Evolutionary conservation across 2,888 invertebrate genomes (phyloP).

Genomic region (Drepana falcataria): DNA sequence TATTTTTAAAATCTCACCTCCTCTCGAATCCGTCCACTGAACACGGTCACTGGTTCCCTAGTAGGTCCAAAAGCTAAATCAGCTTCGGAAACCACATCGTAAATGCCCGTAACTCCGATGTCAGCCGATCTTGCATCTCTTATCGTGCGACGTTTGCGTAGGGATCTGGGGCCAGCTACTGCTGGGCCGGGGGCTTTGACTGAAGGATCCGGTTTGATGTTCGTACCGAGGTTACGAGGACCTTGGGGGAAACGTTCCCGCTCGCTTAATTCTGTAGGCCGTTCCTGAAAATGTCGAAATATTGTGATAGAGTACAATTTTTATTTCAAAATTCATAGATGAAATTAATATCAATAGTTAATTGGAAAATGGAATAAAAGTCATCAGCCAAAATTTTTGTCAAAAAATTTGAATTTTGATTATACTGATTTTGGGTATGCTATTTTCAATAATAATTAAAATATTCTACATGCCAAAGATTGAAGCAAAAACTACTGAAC

Average conservation of each 20-base stretch:
- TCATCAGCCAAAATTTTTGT: too few species aligned
- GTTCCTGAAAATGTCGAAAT: constrained; percentile 51
- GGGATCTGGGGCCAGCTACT: constrained; percentile 72
- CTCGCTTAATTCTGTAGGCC: constrained; percentile 74
- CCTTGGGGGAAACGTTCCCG: constrained; percentile 89
- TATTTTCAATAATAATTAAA: too few species aligned
- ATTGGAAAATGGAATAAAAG: too few species aligned
- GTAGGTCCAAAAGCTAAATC: constrained; percentile 94
- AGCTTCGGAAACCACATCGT: constrained; percentile 94
- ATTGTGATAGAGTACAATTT: too few species aligned
- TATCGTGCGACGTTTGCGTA: constrained; percentile 81
- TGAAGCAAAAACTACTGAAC: too few species aligned
- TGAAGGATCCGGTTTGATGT: constrained; percentile 52
- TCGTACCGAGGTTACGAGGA: constrained; percentile 81
- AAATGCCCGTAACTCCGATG: constrained; percentile 92
- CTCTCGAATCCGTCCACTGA: constrained; percentile 91
- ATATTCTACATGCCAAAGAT: too few species aligned
- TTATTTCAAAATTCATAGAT: too few species aligned
- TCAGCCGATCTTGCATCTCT: constrained; percentile 89
- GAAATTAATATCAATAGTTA: too few species aligned
- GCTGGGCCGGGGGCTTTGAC: constrained; percentile 67
- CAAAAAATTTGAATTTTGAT: too few species aligned
- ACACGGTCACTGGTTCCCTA: constrained; percentile 90
- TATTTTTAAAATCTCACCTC: constrained; percentile 64
- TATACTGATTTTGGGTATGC: too few species aligned